Evolutionary conservation across 2,113 vertebrate genomes (phyloP).

Genomic region (Peucedramus taeniatus): DNA sequence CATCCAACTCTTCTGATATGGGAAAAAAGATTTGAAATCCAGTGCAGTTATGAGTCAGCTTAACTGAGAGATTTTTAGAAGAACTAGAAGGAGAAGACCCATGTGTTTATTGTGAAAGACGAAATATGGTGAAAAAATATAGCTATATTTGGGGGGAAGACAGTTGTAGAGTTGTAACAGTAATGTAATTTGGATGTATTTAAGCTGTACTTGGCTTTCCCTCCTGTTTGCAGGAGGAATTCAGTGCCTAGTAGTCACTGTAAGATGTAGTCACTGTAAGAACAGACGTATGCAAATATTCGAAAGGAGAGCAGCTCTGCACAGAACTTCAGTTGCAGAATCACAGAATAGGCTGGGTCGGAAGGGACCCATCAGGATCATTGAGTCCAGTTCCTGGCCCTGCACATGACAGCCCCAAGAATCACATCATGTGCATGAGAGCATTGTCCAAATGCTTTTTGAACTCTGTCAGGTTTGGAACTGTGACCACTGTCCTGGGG

Average conservation of each 20-base stretch:
- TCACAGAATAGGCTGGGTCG: background rate
- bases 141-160: background rate
- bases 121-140: background rate
- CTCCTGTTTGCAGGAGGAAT: background rate
- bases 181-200: background rate
- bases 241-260: background rate
- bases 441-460: background rate
- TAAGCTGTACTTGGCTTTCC: background rate
- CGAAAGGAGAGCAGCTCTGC: background rate
- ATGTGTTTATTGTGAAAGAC: background rate
- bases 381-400: background rate
- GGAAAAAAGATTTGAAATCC: background rate
- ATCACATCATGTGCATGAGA: background rate
- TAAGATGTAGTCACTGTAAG: background rate
- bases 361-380: background rate
- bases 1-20: background rate
- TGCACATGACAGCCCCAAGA: background rate
- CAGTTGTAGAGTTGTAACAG: background rate
- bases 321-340: background rate
- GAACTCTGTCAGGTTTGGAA: background rate
- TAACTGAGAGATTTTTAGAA: background rate
- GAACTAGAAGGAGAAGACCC: background rate
- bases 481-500: background rate
- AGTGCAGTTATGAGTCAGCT: background rate
- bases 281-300: background rate